Conservation (phyloP, 2,113 vertebrate species). For the Gymnarchus niloticus region DNA sequence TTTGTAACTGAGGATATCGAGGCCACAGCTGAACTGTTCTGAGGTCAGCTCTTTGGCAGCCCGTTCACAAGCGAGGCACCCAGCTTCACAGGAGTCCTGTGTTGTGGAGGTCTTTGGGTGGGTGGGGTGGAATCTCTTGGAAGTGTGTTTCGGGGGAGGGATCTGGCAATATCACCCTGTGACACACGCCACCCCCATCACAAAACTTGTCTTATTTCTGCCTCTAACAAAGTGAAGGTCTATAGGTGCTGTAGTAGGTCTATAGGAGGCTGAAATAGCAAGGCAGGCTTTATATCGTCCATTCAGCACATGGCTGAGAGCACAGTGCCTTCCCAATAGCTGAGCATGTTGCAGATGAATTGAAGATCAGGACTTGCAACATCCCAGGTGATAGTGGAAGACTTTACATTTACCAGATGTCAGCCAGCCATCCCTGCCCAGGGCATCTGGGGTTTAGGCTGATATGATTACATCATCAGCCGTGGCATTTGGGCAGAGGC, state of each 20-base stretch:
- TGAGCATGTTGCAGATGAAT: neutral
- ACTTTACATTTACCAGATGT: neutral
- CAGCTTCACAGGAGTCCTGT: neutral
- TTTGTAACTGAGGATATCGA: neutral
- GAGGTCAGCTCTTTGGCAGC: neutral
- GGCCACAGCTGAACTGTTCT: neutral
- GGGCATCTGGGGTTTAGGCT: too few species aligned
- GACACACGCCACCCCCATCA: neutral
- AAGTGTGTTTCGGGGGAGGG: neutral
- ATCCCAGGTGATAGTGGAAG: neutral
- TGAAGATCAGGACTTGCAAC: neutral
- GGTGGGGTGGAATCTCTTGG: neutral
- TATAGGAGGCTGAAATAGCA: neutral
- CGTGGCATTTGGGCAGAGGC: too few species aligned
- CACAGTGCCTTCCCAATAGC: neutral
- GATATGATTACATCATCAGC: too few species aligned
- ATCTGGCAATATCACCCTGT: neutral
- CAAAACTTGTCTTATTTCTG: neutral
- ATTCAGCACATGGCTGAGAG: neutral
- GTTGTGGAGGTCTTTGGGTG: neutral
- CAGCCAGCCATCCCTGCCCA: too few species aligned
- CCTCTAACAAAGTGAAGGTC: too few species aligned
- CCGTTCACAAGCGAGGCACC: neutral
- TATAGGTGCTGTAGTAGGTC: neutral
- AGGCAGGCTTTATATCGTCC: neutral